Evolutionary conservation across 2,113 vertebrate genomes (phyloP), one percentile per base, ranked within the genome.

Genomic region (Microtus oregoni): DNA sequence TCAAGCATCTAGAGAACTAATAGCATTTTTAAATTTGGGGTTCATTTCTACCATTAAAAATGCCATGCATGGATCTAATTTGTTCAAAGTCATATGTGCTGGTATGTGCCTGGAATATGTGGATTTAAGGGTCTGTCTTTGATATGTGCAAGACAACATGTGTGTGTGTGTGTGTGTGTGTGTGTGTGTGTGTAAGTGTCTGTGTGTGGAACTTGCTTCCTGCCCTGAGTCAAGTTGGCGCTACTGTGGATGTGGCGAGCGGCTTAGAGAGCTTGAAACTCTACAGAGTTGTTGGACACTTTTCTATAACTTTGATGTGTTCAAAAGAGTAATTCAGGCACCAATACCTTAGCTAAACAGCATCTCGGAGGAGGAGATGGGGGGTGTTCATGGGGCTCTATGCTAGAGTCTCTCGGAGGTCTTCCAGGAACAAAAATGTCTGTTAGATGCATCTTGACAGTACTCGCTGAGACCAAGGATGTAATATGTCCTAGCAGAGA

Each of bases 351-450:
- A 32, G 68, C 15, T 91, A 26, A 58, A 15, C 0, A 15, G 94
- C 63, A 88, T 55, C 24, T 20, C 30, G 2, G 5, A 26, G 58
- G n/a, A 38, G 22, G 26, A 79, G n/a, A 26, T 50, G 68, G 12
- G 47, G 55, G 35, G 3, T 0, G 24, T 14, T 19, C 2, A 3
- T 0, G 2, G 22, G 61, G 50, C 50, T 24, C 19, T 38, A 5
- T 35, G 41, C 19, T 44, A 22, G 79, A 61, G 79, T 82, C 52
- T n/a, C 17, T 79, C 30, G 4, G 77, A 9, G 32, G 32, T 35
- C 50, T 35, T 55, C 9, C 22, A 50, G 77, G 50, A 50, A 35
- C 32, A 20, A 22, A 55, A 79, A 55, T 55, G 50, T 55, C 58
- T 63, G 58, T 41, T 9, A 63, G 24, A 35, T 26, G 58, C n/a